Evolutionary conservation across 2,888 invertebrate species (phyloP), one percentile per base, ranked within the genome.

Genomic region (Andrena haemorrhoa): DNA sequence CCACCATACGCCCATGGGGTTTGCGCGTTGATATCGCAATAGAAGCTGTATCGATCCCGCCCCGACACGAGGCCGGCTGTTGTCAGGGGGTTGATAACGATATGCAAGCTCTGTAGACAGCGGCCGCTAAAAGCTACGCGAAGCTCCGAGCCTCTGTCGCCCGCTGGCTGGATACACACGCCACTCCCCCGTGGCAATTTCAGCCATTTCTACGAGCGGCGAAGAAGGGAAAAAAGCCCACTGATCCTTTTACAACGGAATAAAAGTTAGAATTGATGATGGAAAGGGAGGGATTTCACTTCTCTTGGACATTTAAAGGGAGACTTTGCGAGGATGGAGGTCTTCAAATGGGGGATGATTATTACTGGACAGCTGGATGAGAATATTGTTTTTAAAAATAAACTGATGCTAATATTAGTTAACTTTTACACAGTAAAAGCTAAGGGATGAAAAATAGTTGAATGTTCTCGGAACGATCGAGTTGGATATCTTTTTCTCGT

Each of bases 1-100:
- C 69, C 84, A 71, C 83, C 86, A 86, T 85, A 82, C 87, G 82
- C 81, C 88, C 89, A 91, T 91, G 89, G 91, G 91, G 89, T 91
- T 91, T 88, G 88, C 86, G 89, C 90, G 90, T 89, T 86, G 90
- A 91, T 91, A 91, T 90, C 88, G 91, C 88, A 88, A 91, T 91
- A 91, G 90, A 90, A 89, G 90, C 91, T 91, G 87, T 91, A 92
- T 92, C 91, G 92, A 92, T 92, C 91, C 86, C 75, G 83, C 82
- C 75, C 86, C 85, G 83, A 85, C 89, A 88, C 85, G 87, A 86
- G 89, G 89, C 89, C 88, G 90, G 89, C 91, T 90, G 91, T 92
- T 91, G 92, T 92, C 90, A 90, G 90, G 91, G 92, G 89, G 89
- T 89, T 90, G 89, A 91, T 90, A 90, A 90, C 90, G 90, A 90